These are phyloP conservation scores for Tragelaphus imberbis DNA, from an alignment of 2,113 vertebrate genomes.

Conservation along the genomic window DNA sequence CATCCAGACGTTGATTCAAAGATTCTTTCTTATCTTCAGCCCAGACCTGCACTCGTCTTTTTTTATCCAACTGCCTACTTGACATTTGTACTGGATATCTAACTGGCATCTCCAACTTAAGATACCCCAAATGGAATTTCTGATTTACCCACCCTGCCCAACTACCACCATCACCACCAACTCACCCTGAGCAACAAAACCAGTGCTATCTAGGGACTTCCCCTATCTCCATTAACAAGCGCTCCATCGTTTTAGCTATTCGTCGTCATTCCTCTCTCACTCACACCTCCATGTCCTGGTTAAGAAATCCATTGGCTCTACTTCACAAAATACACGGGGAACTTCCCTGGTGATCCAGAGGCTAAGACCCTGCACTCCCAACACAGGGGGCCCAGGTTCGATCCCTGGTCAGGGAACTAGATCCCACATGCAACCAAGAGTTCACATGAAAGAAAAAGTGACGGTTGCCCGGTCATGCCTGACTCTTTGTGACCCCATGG, in stretches of 20 bases:
- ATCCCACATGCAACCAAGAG: background rate
- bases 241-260: background rate
- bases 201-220: background rate
- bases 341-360: background rate
- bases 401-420: background rate
- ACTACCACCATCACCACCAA: background rate
- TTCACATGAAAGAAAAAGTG: background rate
- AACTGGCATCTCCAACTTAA: background rate
- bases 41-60: background rate
- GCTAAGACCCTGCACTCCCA: background rate
- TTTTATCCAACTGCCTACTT: background rate
- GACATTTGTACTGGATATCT: background rate
- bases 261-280: background rate
- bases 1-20: background rate
- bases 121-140: background rate
- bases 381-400: background rate
- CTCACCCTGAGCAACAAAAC: background rate
- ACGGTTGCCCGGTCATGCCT: background rate
- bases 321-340: background rate
- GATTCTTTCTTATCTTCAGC: background rate
- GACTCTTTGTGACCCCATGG: background rate
- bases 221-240: background rate
- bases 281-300: background rate
- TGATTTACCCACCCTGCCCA: background rate
- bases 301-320: background rate